These are phyloP conservation scores for Lucifuga dentata DNA, from an alignment of 2,113 vertebrate species.

Conservation along the genomic window DNA sequence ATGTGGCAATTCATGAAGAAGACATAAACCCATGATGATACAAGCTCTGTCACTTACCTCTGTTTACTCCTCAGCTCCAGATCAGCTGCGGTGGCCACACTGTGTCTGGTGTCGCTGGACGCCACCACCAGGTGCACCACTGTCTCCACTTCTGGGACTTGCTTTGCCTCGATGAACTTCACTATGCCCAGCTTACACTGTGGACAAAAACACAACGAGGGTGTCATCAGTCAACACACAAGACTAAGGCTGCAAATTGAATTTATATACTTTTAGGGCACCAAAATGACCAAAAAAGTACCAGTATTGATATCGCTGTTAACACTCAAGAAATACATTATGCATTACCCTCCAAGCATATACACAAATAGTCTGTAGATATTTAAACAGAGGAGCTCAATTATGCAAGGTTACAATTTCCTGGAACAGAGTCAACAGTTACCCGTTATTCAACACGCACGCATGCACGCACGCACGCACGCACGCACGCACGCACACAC, in stretches of 20 bases:
- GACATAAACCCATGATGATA: background rate
- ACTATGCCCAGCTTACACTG: constrained; percentile 98
- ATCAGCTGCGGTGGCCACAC: constrained; percentile 96
- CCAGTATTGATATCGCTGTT: no score
- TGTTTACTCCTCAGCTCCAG: constrained; percentile 97
- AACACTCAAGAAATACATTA: background rate
- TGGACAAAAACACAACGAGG: constrained; percentile 10
- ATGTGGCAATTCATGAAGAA: background rate
- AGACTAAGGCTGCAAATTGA: background rate
- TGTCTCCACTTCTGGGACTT: constrained; percentile 95
- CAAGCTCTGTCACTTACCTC: constrained; percentile 80
- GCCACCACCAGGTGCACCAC: constrained; percentile 96
- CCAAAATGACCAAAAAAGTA: no score
- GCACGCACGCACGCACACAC: no score
- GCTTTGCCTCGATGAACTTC: constrained; percentile 96
- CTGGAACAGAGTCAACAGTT: no score
- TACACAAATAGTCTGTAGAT: no score
- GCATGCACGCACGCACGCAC: no score
- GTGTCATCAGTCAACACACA: background rate
- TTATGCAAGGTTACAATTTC: no score
- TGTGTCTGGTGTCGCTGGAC: constrained; percentile 96
- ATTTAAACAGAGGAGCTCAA: no score
- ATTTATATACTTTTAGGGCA: no score
- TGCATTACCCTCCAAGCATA: no score
- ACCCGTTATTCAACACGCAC: no score